Base-by-base conservation (phyloP, 2,113 vertebrate genomes). In the Labeo catla region DNA sequence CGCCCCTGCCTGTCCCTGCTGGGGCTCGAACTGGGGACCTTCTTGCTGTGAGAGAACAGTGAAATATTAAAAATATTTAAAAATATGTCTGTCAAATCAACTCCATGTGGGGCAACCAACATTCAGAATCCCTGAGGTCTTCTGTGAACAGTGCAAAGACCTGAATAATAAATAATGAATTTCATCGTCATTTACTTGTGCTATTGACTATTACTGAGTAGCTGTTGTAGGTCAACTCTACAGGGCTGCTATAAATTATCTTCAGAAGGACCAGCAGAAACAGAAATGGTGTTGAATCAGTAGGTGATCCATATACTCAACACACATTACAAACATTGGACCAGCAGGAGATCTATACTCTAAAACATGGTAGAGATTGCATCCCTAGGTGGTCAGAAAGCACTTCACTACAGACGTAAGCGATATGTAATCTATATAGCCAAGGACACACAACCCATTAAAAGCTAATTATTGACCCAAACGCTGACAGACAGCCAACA, bases 311-410 rank as follows among this genome's bases (percentile, higher is more conserved):
- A 68, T 82, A 68, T 4, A 21, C 15, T 52, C 7, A 52, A 82
- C 23, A 50, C 61, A 21, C 15, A 68, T 63, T 8, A 19, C 61
- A 81, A 59, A n/a, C 79, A 83, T 52, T 73, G 19, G 12, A 72
- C 57, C 66, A 73, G 66, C 50, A 72, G 66, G 34, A 83, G 81
- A 72, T 68, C 61, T 8, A 54, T 15, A 10, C 68, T 73, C 34
- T 39, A 59, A 83, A 73, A 74, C 68, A 73, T n/a, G 43, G 21
- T 45, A 45, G 50, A 73, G 36, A 84, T 73, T 57, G 68, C 59
- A 73, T 84, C 68, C 10, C 15, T 52, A 82, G 36, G 68, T 16
- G 68, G 81, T 73, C 68, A 84, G 59, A 84, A 84, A 84, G 36
- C 50, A 57, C 23, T 45, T 57, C 50, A 15, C 47, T 59, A 15